These are phyloP conservation scores for Subacronicta megacephala DNA, from an alignment of 2,888 invertebrate species.

Conservation along the genomic window DNA sequence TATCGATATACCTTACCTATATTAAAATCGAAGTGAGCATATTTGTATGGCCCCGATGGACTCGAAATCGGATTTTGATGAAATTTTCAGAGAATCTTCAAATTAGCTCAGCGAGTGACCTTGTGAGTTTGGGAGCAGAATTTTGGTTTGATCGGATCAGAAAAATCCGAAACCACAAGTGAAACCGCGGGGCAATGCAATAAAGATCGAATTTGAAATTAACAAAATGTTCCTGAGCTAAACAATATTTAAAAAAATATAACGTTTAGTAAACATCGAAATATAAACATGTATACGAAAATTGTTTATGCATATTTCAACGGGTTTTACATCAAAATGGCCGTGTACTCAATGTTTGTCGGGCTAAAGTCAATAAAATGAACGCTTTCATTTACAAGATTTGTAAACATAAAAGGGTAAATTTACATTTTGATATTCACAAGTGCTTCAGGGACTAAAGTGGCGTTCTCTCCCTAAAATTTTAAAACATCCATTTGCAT, in stretches of 20 bases:
- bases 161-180: too few relatives aligned
- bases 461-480: slow-evolving; percentile 88
- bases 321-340: slow-evolving; percentile 54
- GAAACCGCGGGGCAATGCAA: too few relatives aligned
- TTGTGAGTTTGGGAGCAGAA: too few relatives aligned
- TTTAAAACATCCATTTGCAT: slow-evolving; percentile 89
- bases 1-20: too few relatives aligned
- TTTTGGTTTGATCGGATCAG: too few relatives aligned
- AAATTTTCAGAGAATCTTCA: too few relatives aligned
- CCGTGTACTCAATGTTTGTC: slow-evolving; percentile 65
- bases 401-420: slow-evolving; percentile 89
- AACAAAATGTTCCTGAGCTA: background rate
- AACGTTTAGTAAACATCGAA: slow-evolving; percentile 6
- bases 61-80: too few relatives aligned
- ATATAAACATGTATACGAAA: slow-evolving; percentile 35
- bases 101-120: too few relatives aligned
- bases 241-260: background rate
- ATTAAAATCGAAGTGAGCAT: too few relatives aligned
- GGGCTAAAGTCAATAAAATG: slow-evolving; percentile 85
- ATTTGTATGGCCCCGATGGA: too few relatives aligned
- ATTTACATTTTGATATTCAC: slow-evolving; percentile 89
- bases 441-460: slow-evolving; percentile 87
- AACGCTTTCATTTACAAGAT: slow-evolving; percentile 88
- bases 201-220: background rate
- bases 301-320: slow-evolving; percentile 53